A percentile compares a stretch with the other conserved stretches of the same genome.
These are phyloP conservation scores for Panulirus ornatus DNA, from an alignment of 1,140 invertebrate genomes.

Conservation along the genomic window DNA sequence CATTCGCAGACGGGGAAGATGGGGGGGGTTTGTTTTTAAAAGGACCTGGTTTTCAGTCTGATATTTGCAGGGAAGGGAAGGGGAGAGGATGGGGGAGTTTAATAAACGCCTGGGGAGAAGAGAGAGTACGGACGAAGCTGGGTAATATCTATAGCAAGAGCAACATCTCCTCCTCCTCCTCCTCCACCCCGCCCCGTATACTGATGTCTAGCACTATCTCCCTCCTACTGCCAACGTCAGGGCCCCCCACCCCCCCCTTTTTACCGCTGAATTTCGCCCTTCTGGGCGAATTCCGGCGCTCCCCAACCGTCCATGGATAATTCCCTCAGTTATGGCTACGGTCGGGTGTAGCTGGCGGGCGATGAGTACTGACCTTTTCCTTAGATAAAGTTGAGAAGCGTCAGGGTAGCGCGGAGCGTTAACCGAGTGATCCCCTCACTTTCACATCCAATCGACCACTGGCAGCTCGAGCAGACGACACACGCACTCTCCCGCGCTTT, in stretches of 20 bases:
- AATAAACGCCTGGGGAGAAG: too few relatives aligned
- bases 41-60: too few relatives aligned
- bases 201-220: neutral
- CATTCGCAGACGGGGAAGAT: too few relatives aligned
- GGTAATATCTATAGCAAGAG: neutral
- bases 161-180: neutral
- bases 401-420: neutral
- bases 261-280: neutral
- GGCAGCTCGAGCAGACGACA: neutral
- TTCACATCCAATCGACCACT: constrained; percentile 3
- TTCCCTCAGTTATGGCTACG: neutral
- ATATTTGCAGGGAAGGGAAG: too few relatives aligned
- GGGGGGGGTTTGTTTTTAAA: too few relatives aligned
- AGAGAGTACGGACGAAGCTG: too few relatives aligned
- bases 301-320: neutral
- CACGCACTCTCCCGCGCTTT: constrained; percentile 2
- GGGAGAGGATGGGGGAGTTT: too few relatives aligned
- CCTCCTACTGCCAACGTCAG: neutral
- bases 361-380: neutral
- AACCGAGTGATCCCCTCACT: neutral
- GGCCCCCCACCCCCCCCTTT: neutral
- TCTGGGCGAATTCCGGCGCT: neutral
- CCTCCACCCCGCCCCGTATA: too few relatives aligned
- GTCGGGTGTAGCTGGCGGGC: neutral
- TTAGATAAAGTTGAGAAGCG: neutral